A percentile compares a stretch with the other conserved stretches of the same genome.
Evolutionary conservation across 2,888 invertebrate genomes (phyloP).

Genomic region (Dicroscelio sp.): DNA sequence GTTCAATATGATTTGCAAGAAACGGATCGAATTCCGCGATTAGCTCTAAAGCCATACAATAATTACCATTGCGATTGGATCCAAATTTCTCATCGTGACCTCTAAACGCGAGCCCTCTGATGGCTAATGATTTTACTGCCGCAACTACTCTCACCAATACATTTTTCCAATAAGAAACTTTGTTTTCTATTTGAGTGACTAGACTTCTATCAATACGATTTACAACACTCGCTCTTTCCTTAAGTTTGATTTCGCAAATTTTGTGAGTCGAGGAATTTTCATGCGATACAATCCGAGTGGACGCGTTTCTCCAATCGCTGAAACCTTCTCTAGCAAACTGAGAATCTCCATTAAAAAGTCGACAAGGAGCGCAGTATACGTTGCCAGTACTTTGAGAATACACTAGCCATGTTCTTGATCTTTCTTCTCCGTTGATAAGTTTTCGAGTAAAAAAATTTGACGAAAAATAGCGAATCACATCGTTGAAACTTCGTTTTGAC

Average conservation of each 20-base stretch:
- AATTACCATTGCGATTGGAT: conserved; percentile 86
- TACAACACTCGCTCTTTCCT: conserved; percentile 25
- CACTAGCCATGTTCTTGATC: conserved; percentile 65
- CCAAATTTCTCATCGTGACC: conserved; percentile 83
- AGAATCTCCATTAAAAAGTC: conserved; percentile 64
- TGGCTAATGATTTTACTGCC: conserved; percentile 79
- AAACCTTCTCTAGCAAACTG: conserved; percentile 72
- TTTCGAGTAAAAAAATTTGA: conserved; percentile 21
- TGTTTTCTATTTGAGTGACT: conserved; percentile 18
- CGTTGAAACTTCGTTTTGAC: conserved; percentile 64
- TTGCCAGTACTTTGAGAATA: conserved; percentile 71
- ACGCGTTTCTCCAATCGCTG: conserved; percentile 75
- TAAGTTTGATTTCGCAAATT: conserved; percentile 48
- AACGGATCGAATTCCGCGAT: conserved; percentile 84
- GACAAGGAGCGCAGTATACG: conserved; percentile 71
- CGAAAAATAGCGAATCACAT: conserved; percentile 68
- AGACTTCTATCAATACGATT: conserved; percentile 58
- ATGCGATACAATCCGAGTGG: conserved; percentile 55
- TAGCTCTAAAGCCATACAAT: conserved; percentile 84
- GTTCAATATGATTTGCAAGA: conserved; percentile 48
- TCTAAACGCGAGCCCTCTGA: conserved; percentile 83
- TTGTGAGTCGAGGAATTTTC: conserved; percentile 69
- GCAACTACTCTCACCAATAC: conserved; percentile 83
- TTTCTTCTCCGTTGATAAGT: conserved; percentile 76
- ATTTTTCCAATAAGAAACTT: conserved; percentile 83